A percentile compares a stretch with the other conserved stretches of the same genome.
These are phyloP conservation scores for Julus scandinavius DNA, from an alignment of 2,888 invertebrate genomes.

Conservation along the genomic window DNA sequence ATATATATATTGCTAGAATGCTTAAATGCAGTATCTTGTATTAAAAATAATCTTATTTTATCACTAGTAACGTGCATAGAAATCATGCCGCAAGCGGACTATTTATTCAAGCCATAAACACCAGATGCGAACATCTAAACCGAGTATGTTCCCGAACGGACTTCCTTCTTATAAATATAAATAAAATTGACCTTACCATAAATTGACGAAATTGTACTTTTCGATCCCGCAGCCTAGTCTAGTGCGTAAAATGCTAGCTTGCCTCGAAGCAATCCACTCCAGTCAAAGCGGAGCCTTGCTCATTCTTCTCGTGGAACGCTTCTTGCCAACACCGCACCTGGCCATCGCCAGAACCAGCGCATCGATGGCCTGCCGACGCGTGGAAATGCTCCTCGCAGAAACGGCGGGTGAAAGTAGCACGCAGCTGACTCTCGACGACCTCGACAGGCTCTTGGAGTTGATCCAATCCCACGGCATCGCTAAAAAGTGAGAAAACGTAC, in stretches of 20 bases:
- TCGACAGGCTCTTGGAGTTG: constrained; percentile 74
- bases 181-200: background rate
- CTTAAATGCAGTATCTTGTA: background rate
- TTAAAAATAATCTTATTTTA: constrained; percentile 54
- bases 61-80: constrained; percentile 70
- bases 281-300: constrained; percentile 81
- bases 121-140: constrained; percentile 69
- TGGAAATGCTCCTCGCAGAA: constrained; percentile 77
- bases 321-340: constrained; percentile 76
- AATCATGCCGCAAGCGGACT: constrained; percentile 77
- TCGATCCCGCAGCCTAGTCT: constrained; percentile 71
- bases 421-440: constrained; percentile 77
- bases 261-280: constrained; percentile 72
- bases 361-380: constrained; percentile 76
- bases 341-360: constrained; percentile 76
- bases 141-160: background rate
- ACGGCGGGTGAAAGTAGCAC: constrained; percentile 69
- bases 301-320: constrained; percentile 72
- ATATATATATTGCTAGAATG: background rate
- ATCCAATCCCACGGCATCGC: constrained; percentile 68
- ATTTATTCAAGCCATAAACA: constrained; percentile 77
- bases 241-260: constrained; percentile 75
- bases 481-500: constrained; percentile 69
- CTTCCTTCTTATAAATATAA: background rate
- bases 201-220: constrained; percentile 47